A percentile compares a stretch with the other conserved stretches of the same genome.
phyloP scores from a whole-genome alignment of 37 sponge, comb jelly and placozoan genomes.

The Ephydatia muelleri region DNA sequence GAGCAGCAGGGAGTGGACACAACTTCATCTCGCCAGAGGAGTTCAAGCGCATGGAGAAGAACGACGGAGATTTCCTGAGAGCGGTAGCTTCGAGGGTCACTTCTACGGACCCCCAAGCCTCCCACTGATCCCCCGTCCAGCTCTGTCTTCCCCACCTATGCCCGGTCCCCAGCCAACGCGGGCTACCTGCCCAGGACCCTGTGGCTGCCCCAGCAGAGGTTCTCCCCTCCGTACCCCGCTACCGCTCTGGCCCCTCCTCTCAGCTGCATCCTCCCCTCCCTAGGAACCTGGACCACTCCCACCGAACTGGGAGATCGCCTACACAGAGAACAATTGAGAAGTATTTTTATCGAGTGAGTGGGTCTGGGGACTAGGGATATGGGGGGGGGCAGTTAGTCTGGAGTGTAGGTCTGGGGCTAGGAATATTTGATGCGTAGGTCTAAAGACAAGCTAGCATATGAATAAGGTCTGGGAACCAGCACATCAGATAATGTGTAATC shows the following conservation, averaged over 20 bases:
- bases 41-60: slow-evolving; percentile 82
- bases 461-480: too few species aligned
- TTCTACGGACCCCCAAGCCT: slow-evolving; percentile 97
- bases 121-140: slow-evolving; percentile 69
- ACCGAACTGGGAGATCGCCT: slow-evolving; percentile 94
- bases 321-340: slow-evolving; percentile 93
- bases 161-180: slow-evolving; percentile 43
- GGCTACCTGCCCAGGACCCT: slow-evolving; percentile 35
- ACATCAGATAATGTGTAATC: too few species aligned
- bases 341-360: slow-evolving; percentile 98
- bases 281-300: slow-evolving; percentile 92
- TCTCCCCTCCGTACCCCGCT: neutral
- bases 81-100: slow-evolving; percentile 82
- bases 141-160: slow-evolving; percentile 33
- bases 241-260: neutral
- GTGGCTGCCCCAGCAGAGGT: too few species aligned
- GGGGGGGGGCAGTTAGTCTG: too few species aligned
- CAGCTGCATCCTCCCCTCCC: too few species aligned
- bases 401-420: too few species aligned
- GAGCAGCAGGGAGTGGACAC: slow-evolving; percentile 92
- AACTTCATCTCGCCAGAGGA: slow-evolving; percentile 86
- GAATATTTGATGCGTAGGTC: too few species aligned
- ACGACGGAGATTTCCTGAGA: slow-evolving; percentile 86
- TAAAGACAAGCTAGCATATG: too few species aligned
- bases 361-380: slow-evolving; percentile 13